Percentiles rank a stretch among this genome's conserved stretches.
Conservation (phyloP, 2,113 vertebrate genomes). For the Laterallus jamaicensis region DNA sequence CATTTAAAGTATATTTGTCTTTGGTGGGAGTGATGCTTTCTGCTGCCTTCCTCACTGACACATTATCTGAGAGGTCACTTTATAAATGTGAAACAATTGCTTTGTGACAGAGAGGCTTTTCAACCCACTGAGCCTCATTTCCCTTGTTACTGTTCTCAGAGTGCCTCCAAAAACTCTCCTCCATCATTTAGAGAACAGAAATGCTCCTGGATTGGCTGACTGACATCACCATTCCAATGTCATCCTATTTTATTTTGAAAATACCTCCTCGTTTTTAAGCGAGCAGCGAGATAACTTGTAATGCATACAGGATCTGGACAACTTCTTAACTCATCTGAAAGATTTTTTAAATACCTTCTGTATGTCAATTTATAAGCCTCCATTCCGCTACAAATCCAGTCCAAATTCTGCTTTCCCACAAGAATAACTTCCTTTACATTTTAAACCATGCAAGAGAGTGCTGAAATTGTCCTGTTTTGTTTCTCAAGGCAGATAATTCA, state of each 20-base stretch:
- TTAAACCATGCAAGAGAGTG: neutral
- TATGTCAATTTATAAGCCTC: neutral
- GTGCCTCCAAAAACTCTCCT: neutral
- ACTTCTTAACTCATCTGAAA: neutral
- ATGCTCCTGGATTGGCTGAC: neutral
- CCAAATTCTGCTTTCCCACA: neutral
- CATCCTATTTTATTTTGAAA: neutral
- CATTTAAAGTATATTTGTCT: neutral
- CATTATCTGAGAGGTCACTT: fast-evolving
- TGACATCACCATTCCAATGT: neutral
- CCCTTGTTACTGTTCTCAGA: neutral
- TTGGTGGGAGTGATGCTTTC: neutral
- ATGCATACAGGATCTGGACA: neutral
- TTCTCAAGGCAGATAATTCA: neutral
- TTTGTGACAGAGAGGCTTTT: neutral
- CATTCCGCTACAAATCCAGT: neutral
- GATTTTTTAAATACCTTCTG: neutral
- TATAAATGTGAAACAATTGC: neutral
- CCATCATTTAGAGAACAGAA: neutral
- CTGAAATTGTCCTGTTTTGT: neutral
- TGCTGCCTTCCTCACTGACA: neutral
- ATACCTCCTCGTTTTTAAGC: neutral
- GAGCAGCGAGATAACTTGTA: neutral
- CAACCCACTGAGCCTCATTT: neutral
- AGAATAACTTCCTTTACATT: neutral